Conservation (phyloP, 2,113 vertebrate species). For the Rhea americana region DNA sequence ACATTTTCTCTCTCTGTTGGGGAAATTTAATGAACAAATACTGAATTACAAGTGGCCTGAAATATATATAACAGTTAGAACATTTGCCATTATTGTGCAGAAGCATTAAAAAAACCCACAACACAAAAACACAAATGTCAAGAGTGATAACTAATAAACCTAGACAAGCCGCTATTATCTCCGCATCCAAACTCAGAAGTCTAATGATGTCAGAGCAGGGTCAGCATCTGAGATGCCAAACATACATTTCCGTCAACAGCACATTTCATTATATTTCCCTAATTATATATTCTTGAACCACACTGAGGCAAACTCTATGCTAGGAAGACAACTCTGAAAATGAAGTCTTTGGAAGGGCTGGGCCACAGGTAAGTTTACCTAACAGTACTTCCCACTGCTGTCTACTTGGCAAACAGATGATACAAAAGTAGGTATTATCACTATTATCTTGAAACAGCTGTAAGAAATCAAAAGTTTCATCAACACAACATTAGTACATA, state of each 20-base stretch:
- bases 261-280: slow-evolving; percentile 16
- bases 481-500: not conserved
- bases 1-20: not conserved
- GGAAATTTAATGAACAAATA: not conserved
- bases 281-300: slow-evolving; percentile 23
- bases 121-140: not conserved
- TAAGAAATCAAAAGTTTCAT: not conserved
- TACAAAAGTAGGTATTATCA: not conserved
- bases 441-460: not conserved
- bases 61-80: not conserved
- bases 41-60: not conserved
- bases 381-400: not conserved
- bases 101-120: not conserved
- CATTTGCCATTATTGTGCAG: not conserved
- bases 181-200: not conserved
- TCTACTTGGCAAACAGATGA: not conserved
- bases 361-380: not conserved
- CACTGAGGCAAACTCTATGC: not conserved
- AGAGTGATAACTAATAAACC: not conserved
- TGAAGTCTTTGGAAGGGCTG: not conserved
- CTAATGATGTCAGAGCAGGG: not conserved
- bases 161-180: not conserved
- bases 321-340: not conserved
- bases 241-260: slow-evolving; percentile 43
- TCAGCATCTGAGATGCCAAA: slow-evolving; percentile 32